A percentile compares a stretch with the other conserved stretches of the same genome.
Conservation (phyloP, 1,140 invertebrate species). For the Bombus cullumanus region DNA sequence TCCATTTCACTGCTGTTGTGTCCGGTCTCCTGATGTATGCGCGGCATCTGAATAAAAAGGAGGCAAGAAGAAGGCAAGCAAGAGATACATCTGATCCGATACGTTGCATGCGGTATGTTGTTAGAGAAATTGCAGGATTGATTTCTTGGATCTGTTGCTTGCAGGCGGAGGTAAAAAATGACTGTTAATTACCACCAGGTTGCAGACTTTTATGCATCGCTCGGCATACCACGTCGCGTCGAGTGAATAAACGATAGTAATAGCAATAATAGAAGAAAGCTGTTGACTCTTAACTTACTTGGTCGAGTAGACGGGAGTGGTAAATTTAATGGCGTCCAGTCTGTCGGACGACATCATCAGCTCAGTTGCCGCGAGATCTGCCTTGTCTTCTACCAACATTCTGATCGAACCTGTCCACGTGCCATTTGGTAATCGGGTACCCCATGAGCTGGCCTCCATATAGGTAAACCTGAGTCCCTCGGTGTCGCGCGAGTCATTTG, state of each 20-base stretch:
- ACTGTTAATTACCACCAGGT: too few species aligned
- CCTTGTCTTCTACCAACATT: slow-evolving; percentile 69
- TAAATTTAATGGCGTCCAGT: slow-evolving; percentile 74
- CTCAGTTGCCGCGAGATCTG: slow-evolving; percentile 76
- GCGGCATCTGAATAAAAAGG: slow-evolving; percentile 64
- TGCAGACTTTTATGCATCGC: too few species aligned
- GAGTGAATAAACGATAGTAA: neutral
- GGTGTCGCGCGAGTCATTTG: too few species aligned
- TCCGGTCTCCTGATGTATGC: slow-evolving; percentile 77
- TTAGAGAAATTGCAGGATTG: too few species aligned
- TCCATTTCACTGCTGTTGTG: slow-evolving; percentile 75
- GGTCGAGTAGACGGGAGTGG: slow-evolving; percentile 76
- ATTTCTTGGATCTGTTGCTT: too few species aligned
- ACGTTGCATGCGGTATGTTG: too few species aligned
- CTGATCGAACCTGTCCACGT: slow-evolving; percentile 75
- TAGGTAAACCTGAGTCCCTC: slow-evolving; percentile 65
- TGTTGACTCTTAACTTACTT: slow-evolving; percentile 61
- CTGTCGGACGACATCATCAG: slow-evolving; percentile 77
- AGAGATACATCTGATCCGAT: too few species aligned
- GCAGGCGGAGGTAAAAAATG: too few species aligned
- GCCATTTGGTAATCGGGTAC: slow-evolving; percentile 68
- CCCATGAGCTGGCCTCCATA: slow-evolving; percentile 71
- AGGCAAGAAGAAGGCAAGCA: too few species aligned
- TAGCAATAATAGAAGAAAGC: neutral
- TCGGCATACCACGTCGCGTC: too few species aligned